Evolutionary conservation across 2,113 vertebrate genomes (phyloP).

Genomic region (Rhodinocichla rosea): DNA sequence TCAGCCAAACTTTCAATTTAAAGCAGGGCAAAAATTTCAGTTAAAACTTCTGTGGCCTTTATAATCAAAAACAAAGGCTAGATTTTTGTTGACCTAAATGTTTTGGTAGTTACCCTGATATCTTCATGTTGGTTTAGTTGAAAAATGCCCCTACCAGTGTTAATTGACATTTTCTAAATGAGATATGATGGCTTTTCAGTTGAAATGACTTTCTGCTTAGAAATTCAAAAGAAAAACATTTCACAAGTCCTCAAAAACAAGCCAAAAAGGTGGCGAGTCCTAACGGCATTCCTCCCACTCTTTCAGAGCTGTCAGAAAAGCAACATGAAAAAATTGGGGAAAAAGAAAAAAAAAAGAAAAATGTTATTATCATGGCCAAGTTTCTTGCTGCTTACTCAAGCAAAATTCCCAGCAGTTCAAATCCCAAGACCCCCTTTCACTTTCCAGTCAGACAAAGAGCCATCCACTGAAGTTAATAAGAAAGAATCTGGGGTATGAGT

Average conservation of each 20-base stretch:
- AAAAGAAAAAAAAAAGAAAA: background rate
- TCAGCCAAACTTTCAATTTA: background rate
- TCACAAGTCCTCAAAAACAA: slow-evolving; percentile 17
- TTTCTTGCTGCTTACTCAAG: slow-evolving; percentile 34
- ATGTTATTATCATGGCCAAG: background rate
- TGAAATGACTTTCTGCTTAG: background rate
- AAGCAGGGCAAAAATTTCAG: background rate
- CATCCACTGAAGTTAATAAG: slow-evolving; percentile 16
- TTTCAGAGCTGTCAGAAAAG: slow-evolving; percentile 41
- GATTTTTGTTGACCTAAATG: background rate
- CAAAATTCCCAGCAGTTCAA: slow-evolving; percentile 29
- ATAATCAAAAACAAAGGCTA: background rate
- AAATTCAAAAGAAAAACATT: slow-evolving; percentile 18
- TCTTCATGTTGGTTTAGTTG: background rate
- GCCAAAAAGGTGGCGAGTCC: background rate
- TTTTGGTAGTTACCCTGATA: background rate
- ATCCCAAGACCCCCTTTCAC: slow-evolving; percentile 10
- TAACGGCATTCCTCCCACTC: slow-evolving; percentile 14
- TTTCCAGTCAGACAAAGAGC: slow-evolving; percentile 24
- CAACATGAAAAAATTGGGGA: background rate
- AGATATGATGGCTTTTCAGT: background rate
- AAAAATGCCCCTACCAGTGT: background rate
- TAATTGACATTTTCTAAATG: slow-evolving; percentile 27
- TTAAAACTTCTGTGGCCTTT: background rate
- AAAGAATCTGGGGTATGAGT: background rate